Evolutionary conservation across 2,113 vertebrate species (phyloP), one percentile per base, ranked within the genome.

Genomic region (Lathamus discolor): DNA sequence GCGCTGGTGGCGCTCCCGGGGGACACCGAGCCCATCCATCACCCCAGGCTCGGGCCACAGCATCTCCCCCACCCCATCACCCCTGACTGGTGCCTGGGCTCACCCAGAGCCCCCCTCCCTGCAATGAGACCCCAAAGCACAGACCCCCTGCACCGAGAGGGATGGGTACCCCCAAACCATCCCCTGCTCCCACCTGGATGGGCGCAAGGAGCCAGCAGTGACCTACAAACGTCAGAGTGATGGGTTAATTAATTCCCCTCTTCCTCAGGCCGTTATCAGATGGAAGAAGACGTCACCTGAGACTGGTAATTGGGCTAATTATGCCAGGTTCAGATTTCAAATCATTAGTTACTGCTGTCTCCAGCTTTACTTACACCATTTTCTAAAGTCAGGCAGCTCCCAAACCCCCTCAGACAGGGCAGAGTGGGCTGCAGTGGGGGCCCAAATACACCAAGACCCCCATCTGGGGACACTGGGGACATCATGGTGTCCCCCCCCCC

Each of bases 231-330:
- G 76, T 97, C 95, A 96, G 69, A 62, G 90, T 94, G 92, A 97
- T 1, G 9, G 92, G 48, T 90, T 97, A 95, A 97, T 97, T 97
- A 95, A 94, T 93, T 78, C 75, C n/a, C 31, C 28, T 95, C 92
- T 86, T 95, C 95, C 86, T 74, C 10, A 6, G 69, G 90, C 92
- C 9, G 1, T 64, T 88, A 97, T 96, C 96, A 96, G 95, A 88
- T 61, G 83, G 73, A 88, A 92, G 77, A 78, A 86, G 80, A 88
- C 4, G 0, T 96, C 96, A 97, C 96, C 95, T 96, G 95, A 95
- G 96, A 97, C 96, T 92, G 86, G 81, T 96, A 97, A 97, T 96
- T 95, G 88, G 86, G 88, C 86, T 96, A 96, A 97, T 96, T 96
- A 97, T 93, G 64, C 92, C 90, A 86, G 85, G 64, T 92, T 94